Conservation (phyloP, 2,797 vertebrate genomes). For the Hephaestus fuliginosus region DNA sequence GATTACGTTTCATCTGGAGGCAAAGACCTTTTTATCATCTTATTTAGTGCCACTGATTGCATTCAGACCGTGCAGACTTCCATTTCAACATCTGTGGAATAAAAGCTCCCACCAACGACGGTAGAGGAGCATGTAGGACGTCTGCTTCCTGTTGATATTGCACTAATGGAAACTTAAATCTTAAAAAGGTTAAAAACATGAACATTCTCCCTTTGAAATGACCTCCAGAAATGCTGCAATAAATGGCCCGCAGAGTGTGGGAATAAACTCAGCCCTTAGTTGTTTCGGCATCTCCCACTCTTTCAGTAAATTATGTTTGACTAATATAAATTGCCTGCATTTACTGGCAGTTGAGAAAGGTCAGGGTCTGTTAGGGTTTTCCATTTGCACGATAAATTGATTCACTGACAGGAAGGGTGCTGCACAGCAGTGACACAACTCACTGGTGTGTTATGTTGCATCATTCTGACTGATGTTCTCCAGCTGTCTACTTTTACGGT, state of each 20-base stretch:
- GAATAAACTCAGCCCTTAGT: constrained; percentile 48
- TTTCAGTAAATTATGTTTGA: constrained; percentile 67
- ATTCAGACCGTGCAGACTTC: not conserved
- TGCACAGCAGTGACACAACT: constrained; percentile 25
- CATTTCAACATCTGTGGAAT: constrained; percentile 28
- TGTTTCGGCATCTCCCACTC: constrained; percentile 39
- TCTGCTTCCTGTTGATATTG: constrained; percentile 10
- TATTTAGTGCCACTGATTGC: constrained; percentile 32
- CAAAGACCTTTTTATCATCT: constrained; percentile 12
- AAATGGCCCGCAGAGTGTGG: constrained; percentile 36
- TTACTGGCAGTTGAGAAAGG: constrained; percentile 68
- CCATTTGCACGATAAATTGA: constrained; percentile 63
- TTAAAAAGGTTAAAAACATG: constrained; percentile 28
- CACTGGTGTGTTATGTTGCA: constrained; percentile 53
- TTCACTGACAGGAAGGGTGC: constrained; percentile 63
- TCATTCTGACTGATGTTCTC: constrained; percentile 54
- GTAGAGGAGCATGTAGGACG: not conserved
- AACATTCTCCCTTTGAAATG: constrained; percentile 35
- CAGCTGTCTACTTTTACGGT: constrained; percentile 65
- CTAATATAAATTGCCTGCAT: constrained; percentile 66
- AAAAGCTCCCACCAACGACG: not conserved
- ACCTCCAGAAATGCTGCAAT: constrained; percentile 34
- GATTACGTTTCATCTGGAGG: constrained; percentile 24
- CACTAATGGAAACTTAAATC: constrained; percentile 35
- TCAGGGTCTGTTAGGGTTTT: constrained; percentile 68